Evolutionary conservation across 2,113 vertebrate species (phyloP).

Genomic region (Nasalis larvatus): DNA sequence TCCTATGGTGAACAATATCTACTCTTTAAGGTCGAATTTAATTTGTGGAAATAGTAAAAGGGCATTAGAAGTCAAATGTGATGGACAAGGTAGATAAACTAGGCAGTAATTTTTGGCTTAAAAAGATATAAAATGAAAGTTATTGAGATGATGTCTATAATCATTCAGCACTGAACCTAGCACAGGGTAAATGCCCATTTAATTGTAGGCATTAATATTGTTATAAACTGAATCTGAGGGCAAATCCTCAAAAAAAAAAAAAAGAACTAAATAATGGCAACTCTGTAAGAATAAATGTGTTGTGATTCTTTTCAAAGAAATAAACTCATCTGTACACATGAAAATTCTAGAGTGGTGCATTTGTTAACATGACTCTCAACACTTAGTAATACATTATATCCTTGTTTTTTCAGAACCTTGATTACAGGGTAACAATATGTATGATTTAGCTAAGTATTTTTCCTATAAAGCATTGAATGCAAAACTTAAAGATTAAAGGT

Average conservation of each 20-base stretch:
- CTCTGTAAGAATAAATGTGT: neutral
- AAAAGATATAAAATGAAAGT: neutral
- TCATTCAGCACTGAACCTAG: neutral
- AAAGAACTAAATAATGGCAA: neutral
- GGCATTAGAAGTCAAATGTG: neutral
- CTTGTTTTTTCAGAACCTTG: neutral
- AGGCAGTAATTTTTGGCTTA: neutral
- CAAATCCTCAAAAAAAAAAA: neutral
- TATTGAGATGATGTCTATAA: neutral
- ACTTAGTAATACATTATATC: neutral
- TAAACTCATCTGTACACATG: neutral
- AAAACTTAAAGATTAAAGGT: neutral
- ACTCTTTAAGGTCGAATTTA: neutral
- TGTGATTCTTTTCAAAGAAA: constrained; percentile 23
- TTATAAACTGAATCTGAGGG: neutral
- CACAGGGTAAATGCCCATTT: neutral
- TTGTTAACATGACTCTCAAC: neutral
- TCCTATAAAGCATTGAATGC: neutral
- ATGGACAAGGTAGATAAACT: neutral
- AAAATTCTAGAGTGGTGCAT: neutral
- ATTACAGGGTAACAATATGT: neutral
- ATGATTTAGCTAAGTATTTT: neutral
- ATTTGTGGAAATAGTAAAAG: constrained; percentile 29
- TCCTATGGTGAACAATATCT: neutral
- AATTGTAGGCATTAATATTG: neutral